Percentiles rank a stretch among this genome's conserved stretches.
phyloP scores from a whole-genome alignment of 1,140 invertebrate genomes.

The Meloidogyne floridensis region DNA sequence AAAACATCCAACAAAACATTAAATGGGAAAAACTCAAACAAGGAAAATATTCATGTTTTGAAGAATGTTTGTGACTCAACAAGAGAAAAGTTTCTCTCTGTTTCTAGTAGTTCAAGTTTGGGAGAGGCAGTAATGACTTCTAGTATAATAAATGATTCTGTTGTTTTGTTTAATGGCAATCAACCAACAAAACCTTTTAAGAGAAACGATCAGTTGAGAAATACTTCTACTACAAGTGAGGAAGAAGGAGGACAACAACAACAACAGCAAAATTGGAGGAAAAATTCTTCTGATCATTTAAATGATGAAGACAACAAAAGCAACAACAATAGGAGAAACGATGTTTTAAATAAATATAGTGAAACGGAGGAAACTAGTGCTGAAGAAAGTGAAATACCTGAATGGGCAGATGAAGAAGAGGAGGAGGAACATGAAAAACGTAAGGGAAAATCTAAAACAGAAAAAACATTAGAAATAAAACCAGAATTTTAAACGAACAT shows the following conservation, averaged over 20 bases:
- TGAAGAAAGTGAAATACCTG: constrained; percentile 19
- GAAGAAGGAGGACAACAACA: not conserved
- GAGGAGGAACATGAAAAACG: not conserved
- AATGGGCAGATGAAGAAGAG: constrained; percentile 27
- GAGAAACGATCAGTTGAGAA: not conserved
- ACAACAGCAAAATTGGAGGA: not conserved
- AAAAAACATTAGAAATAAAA: too few relatives aligned
- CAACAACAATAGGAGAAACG: not conserved
- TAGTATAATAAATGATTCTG: not conserved
- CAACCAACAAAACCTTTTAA: not conserved
- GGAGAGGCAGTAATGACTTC: not conserved
- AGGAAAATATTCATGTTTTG: not conserved
- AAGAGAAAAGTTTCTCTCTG: not conserved
- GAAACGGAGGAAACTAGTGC: constrained; percentile 14
- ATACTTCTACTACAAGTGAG: constrained; percentile 11
- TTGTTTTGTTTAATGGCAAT: not conserved
- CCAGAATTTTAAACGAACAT: too few relatives aligned
- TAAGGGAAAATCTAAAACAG: not conserved
- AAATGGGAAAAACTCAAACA: not conserved
- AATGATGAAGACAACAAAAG: not conserved
- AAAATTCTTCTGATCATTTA: not conserved
- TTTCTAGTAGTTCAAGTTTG: constrained; percentile 5
- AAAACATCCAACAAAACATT: not conserved
- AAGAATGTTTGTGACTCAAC: not conserved
- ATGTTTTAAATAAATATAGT: not conserved